These are phyloP conservation scores for Temnothorax unifasciatus DNA, from an alignment of 2,888 invertebrate species.

Conservation along the genomic window DNA sequence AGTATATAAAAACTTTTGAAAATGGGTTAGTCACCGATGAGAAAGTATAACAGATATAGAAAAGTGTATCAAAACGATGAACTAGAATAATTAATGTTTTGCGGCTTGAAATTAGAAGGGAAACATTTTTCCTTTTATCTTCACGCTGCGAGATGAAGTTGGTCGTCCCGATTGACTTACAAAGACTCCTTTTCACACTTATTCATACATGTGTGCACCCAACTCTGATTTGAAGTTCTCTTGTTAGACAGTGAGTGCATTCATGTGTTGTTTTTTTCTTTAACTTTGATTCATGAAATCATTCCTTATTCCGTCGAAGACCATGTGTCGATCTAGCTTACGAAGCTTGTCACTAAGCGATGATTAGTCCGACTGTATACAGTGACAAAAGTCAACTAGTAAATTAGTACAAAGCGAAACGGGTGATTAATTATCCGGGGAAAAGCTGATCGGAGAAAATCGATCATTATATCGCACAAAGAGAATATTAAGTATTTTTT, in stretches of 20 bases:
- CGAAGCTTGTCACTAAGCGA: conserved; percentile 5
- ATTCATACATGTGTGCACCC: conserved; percentile 83
- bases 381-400: not conserved
- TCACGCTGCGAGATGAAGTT: conserved; percentile 2
- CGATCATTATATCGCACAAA: not conserved
- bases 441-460: not conserved
- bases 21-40: conserved; percentile 15
- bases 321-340: conserved; percentile 10
- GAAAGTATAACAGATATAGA: not conserved
- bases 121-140: conserved; percentile 30
- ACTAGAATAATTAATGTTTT: conserved; percentile 6
- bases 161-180: conserved; percentile 79
- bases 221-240: conserved; percentile 76
- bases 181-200: conserved; percentile 80
- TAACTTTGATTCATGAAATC: conserved; percentile 3
- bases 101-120: conserved; percentile 13
- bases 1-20: conserved; percentile 1
- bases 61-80: not conserved
- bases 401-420: conserved; percentile 46
- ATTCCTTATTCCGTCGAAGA: not conserved
- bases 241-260: conserved; percentile 34
- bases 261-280: conserved; percentile 23
- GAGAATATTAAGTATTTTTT: not conserved
- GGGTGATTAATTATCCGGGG: conserved; percentile 16
- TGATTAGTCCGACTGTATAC: not conserved